Base-by-base conservation (phyloP, 2,888 invertebrate genomes). In the Ectemnius lituratus region DNA sequence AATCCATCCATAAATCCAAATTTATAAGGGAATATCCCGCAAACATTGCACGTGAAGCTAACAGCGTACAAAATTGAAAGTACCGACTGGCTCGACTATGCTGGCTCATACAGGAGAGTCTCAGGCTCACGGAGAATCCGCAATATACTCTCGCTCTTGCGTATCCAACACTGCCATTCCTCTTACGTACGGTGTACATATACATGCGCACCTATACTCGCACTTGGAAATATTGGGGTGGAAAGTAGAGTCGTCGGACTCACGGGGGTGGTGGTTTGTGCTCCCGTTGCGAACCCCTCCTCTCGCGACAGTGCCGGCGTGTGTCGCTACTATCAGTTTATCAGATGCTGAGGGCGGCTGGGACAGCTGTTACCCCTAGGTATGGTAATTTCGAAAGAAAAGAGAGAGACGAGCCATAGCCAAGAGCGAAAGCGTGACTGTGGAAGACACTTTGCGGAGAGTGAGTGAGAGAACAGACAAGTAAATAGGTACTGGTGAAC, bases 241-340 rank as follows among this genome's bases (percentile, higher is more conserved):
- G 14, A 52, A 14, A n/a, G 64, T 27, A 27, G 52, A 67, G 52
- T 37, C 23, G 23, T 23, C 37, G 37, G 37, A 37, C 37, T 37
- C 37, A 37, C 37, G 62, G 20, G 23, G 37, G 37, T 16, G 28
- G 8, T 23, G 23, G 23, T 23, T 23, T 20, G 58, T 27, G 60
- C 45, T 14, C 58, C 56, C 47, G 16, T 67, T 57, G 62, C 60
- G 8, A 60, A 65, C 52, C 37, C 37, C 37, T 3, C 47, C 59
- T 46, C 64, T 47, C 47, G 57, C 28, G 61, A 67, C 63, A 66
- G 66, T 66, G 47, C 76, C 61, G 76, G 73, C 76, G 82, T 85
- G 86, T 84, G 87, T 88, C 83, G 76, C 85, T 86, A 81, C 87
- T 90, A 88, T 90, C 90, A 88, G 90, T 88, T 90, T 90, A 90